These are phyloP conservation scores for Knipowitschia caucasica DNA, from an alignment of 2,797 vertebrate genomes.

Conservation along the genomic window DNA sequence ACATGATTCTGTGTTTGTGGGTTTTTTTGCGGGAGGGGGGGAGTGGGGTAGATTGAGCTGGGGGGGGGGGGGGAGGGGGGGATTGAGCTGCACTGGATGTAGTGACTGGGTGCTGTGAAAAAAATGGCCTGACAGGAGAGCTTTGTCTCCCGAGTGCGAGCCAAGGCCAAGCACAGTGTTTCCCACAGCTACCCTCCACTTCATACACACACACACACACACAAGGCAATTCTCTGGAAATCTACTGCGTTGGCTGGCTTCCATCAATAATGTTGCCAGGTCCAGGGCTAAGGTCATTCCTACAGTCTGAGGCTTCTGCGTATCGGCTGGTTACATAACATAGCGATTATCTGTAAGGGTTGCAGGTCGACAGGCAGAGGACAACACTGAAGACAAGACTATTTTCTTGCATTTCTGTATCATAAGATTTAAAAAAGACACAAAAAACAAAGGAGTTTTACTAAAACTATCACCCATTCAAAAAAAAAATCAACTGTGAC, in stretches of 20 bases:
- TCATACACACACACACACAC: background rate
- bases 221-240: conserved; percentile 5
- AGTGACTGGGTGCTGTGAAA: conserved; percentile 1
- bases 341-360: conserved; percentile 25
- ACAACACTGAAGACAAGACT: conserved; percentile 5
- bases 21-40: conserved; percentile 1
- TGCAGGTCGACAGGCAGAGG: background rate
- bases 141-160: conserved; percentile 5
- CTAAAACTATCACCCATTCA: no score
- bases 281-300: conserved; percentile 11
- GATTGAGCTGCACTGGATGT: no score
- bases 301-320: background rate
- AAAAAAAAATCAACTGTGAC: no score
- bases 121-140: background rate
- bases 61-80: background rate
- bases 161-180: conserved; percentile 13
- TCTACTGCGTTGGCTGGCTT: background rate
- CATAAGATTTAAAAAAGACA: no score
- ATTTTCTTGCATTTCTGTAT: no score
- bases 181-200: conserved; percentile 24
- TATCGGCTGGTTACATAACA: conserved; percentile 44
- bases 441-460: no score
- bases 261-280: conserved; percentile 11
- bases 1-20: conserved; percentile 31
- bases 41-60: background rate